These are phyloP conservation scores for Sturmia bella DNA, from an alignment of 2,888 invertebrate genomes.

Conservation along the genomic window DNA sequence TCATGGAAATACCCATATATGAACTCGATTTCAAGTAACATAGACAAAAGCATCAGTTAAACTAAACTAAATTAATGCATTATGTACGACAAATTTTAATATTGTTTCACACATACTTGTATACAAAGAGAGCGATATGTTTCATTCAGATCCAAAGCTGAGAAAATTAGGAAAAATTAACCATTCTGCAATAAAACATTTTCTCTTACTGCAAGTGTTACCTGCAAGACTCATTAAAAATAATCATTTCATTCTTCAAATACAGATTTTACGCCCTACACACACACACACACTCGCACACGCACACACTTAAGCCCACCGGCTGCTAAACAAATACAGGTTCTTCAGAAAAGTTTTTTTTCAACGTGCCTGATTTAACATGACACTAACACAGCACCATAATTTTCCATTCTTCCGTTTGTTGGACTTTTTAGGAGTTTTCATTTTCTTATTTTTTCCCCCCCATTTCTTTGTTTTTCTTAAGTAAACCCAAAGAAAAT, in stretches of 20 bases:
- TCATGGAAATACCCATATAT: no score
- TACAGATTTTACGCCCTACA: not conserved
- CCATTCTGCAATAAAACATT: no score
- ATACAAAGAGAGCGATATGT: no score
- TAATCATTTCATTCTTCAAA: slow-evolving; percentile 24
- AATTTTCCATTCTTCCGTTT: slow-evolving; percentile 24
- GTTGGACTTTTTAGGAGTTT: not conserved
- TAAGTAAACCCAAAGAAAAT: slow-evolving; percentile 35
- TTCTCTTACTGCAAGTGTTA: not conserved
- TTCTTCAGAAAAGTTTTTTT: not conserved
- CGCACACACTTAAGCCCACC: not conserved
- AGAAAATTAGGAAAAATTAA: no score
- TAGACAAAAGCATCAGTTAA: no score
- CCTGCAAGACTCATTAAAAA: slow-evolving; percentile 31
- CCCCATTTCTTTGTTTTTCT: slow-evolving; percentile 6
- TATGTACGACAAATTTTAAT: no score
- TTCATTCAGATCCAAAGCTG: no score
- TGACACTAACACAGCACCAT: slow-evolving; percentile 36
- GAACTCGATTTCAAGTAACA: no score
- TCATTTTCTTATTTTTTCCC: slow-evolving; percentile 6
- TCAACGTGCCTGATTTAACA: slow-evolving; percentile 47
- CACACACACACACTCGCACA: not conserved
- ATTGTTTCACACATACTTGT: no score
- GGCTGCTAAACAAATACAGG: not conserved
- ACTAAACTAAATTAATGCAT: no score